Conservation (phyloP, 1,140 invertebrate species). For the Leptopilina clavipes region DNA sequence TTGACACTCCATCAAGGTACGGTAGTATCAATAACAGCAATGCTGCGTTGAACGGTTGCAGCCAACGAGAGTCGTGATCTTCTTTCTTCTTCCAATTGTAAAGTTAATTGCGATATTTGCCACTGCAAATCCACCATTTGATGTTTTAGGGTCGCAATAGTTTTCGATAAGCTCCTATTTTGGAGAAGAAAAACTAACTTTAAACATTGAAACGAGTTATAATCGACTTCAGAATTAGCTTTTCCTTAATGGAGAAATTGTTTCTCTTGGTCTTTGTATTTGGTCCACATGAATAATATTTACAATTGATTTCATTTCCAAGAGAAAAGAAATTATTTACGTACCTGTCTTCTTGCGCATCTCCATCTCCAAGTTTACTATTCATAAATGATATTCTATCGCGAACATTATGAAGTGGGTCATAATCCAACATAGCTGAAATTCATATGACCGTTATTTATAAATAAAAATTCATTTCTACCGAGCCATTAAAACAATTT, state of each 20-base stretch:
- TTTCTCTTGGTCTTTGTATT: background rate
- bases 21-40: conserved; percentile 66
- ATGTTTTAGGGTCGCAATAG: conserved; percentile 81
- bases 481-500: background rate
- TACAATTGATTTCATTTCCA: background rate
- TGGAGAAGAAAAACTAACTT: background rate
- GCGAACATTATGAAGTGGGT: conserved; percentile 66
- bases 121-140: conserved; percentile 78
- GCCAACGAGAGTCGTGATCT: conserved; percentile 72
- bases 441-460: conserved; percentile 55
- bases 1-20: conserved; percentile 48
- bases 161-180: conserved; percentile 80
- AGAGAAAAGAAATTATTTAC: conserved; percentile 46
- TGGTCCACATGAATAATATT: background rate
- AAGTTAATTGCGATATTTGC: conserved; percentile 71
- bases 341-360: conserved; percentile 68
- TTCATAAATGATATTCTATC: conserved; percentile 68
- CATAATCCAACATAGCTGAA: conserved; percentile 72
- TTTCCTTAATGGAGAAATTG: background rate
- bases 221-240: conserved; percentile 58
- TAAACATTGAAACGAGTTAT: background rate
- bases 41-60: conserved; percentile 70
- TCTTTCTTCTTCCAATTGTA: conserved; percentile 74
- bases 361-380: conserved; percentile 68
- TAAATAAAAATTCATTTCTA: background rate